phyloP scores from a whole-genome alignment of 2,797 vertebrate genomes.

The Simalia tracyae region DNA sequence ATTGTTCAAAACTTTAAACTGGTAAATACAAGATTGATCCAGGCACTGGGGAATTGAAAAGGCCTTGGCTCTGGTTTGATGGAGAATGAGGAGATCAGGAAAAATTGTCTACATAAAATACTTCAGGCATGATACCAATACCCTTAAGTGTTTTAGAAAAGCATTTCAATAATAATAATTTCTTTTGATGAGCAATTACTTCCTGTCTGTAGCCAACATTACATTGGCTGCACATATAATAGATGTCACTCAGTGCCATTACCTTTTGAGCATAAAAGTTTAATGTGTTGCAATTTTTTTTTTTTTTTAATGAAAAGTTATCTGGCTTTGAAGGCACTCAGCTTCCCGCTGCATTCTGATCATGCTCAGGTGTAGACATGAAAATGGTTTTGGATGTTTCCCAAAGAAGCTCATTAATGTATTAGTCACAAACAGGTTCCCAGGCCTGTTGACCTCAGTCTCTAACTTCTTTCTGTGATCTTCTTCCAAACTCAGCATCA shows the following conservation, averaged over 20 bases:
- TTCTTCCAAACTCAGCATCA: conserved; percentile 64
- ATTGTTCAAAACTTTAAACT: background rate
- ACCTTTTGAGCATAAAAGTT: conserved; percentile 33
- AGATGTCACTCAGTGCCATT: conserved; percentile 32
- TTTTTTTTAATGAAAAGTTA: conserved; percentile 16
- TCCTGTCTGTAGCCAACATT: conserved; percentile 32
- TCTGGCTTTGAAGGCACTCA: conserved; percentile 14
- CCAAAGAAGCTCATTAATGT: conserved; percentile 59
- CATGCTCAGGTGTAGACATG: conserved; percentile 58
- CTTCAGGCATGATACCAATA: conserved; percentile 38
- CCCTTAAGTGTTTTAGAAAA: conserved; percentile 36
- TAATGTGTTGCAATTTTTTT: conserved; percentile 28
- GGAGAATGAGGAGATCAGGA: conserved; percentile 10
- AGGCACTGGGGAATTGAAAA: background rate
- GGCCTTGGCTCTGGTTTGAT: conserved; percentile 7
- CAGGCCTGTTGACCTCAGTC: conserved; percentile 66
- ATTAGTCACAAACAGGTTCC: conserved; percentile 66
- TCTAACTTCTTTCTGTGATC: conserved; percentile 64
- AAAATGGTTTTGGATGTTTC: conserved; percentile 57
- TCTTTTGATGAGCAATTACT: conserved; percentile 39
- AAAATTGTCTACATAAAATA: conserved; percentile 34
- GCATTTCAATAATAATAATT: conserved; percentile 25
- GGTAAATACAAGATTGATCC: background rate
- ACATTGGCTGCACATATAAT: conserved; percentile 39
- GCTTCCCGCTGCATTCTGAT: conserved; percentile 25